Base-by-base conservation (phyloP, 2,888 invertebrate genomes). In the Dryadula phaetusa region DNA sequence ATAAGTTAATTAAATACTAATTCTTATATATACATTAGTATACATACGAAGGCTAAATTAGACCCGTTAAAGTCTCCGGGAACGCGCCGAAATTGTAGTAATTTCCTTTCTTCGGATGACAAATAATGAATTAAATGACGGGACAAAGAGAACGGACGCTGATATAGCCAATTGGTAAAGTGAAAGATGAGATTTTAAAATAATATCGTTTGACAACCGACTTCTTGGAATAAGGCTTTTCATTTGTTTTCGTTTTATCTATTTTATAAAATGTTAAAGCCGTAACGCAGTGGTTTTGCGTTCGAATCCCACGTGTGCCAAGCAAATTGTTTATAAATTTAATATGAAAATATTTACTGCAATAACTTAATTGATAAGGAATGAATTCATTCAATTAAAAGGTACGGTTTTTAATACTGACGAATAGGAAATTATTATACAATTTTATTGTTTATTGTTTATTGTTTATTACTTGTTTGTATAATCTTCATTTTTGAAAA, bases 101-200 rank as follows among this genome's bases (percentile, higher is more conserved):
- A 70, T 70, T 70, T 70, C 70, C 70, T 70, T 62, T 44, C 60
- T 56, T 56, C 20, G 62, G 62, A 53, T 67, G 49, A 67, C 70
- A 67, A 67, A 65, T 64, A 67, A 65, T 63, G 67, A 46, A 56
- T 20, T 64, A 56, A 56, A 64, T 40, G 37, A 47, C 56, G 69
- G 54, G 20, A 72, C 68, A 72, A 70, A 69, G 68, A 42, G 70
- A 66, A 68, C 66, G 72, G 60, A 64, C 47, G 46, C 62, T 60
- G 66, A 70, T 70, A 64, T 53, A 44, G 58, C 18, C 68, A 66
- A 72, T 68, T 70, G 67, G 56, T 67, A 32, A 67, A 70, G 56
- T 67, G 62, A 64, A 66, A 62, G 62, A 64, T 62, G 64, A 69
- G 66, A 70, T 56, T 63, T 65, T 32, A 20, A 62, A 64, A 61